Conservation (phyloP, 2,888 invertebrate species). For the Cotesia congregata region DNA sequence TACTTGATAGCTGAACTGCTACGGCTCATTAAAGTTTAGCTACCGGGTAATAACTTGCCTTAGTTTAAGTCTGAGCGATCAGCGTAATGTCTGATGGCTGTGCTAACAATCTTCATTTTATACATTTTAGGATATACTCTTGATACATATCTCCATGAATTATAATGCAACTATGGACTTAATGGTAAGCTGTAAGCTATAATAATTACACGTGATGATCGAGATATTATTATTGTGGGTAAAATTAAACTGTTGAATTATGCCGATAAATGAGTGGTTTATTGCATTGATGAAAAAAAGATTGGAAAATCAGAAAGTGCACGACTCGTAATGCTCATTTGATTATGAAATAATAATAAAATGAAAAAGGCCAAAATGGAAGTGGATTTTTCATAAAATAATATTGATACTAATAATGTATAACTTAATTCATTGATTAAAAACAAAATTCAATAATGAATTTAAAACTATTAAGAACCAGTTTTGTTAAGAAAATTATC, state of each 20-base stretch:
- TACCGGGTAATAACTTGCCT: conserved; percentile 28
- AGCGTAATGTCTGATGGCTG: neutral
- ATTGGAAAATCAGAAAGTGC: too few relatives aligned
- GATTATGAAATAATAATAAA: too few relatives aligned
- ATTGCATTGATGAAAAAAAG: neutral
- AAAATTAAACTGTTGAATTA: neutral
- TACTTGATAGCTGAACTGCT: conserved; percentile 14
- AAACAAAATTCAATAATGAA: too few relatives aligned
- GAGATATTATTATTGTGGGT: neutral
- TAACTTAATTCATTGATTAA: too few relatives aligned
- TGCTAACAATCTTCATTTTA: conserved; percentile 1
- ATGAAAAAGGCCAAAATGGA: too few relatives aligned
- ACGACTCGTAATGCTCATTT: too few relatives aligned
- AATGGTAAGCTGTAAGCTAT: neutral
- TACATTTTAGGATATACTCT: neutral
- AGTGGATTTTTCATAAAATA: too few relatives aligned
- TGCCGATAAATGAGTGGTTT: neutral
- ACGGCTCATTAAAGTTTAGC: conserved; percentile 23
- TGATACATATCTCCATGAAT: neutral
- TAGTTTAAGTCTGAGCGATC: neutral
- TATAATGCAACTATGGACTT: neutral
- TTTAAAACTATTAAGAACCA: too few relatives aligned
- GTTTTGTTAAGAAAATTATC: too few relatives aligned
- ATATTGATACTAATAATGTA: too few relatives aligned
- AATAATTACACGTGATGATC: conserved; percentile 3